These are phyloP conservation scores for Hippotragus niger DNA, from an alignment of 2,113 vertebrate genomes.

Conservation along the genomic window DNA sequence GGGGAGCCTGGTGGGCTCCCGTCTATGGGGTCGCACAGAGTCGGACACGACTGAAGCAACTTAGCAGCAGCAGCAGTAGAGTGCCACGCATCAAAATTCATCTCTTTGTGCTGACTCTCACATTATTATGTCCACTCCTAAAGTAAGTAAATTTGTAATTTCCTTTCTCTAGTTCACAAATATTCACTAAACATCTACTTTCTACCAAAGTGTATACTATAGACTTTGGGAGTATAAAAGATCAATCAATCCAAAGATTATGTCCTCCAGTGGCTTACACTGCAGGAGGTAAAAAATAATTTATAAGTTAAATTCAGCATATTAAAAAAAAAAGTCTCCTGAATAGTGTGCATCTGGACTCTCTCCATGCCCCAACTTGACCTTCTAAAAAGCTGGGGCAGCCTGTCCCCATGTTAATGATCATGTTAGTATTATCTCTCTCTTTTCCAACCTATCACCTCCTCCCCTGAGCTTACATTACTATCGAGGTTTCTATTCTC, in stretches of 20 bases:
- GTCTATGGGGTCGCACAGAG: too few species aligned
- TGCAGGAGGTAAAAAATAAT: not conserved
- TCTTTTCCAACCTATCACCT: not conserved
- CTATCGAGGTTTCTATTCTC: not conserved
- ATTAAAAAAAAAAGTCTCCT: not conserved
- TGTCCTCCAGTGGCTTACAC: not conserved
- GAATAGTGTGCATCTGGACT: not conserved
- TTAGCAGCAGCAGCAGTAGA: not conserved
- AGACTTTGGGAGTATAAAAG: not conserved
- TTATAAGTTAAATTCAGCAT: not conserved
- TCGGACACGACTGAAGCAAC: not conserved
- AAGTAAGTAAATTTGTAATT: constrained; percentile 7
- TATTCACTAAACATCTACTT: not conserved
- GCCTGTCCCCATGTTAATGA: not conserved
- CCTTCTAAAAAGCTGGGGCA: not conserved
- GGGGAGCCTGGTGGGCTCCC: too few species aligned
- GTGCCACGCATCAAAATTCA: not conserved
- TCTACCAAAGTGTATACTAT: not conserved
- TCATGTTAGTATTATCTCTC: not conserved
- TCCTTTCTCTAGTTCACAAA: constrained; percentile 5
- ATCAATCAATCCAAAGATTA: not conserved
- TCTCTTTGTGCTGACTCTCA: not conserved
- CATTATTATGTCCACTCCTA: not conserved
- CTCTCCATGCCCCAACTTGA: not conserved
- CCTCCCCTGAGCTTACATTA: not conserved